Conservation (phyloP, 35 echinoderm and acorn worm genomes). For the Patiria miniata region DNA sequence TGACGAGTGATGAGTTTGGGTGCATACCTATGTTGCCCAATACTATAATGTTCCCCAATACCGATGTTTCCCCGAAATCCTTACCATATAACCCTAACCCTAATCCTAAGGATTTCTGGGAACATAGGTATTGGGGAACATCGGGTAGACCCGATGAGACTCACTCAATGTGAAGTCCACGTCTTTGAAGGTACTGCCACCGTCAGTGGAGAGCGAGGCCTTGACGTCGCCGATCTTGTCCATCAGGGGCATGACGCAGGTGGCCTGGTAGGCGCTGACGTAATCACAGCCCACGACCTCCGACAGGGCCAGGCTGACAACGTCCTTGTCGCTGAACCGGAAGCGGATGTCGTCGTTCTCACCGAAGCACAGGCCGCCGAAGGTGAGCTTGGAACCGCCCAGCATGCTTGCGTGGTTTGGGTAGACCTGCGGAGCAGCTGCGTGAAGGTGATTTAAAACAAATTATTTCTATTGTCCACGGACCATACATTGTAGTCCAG, state of each 20-base stretch:
- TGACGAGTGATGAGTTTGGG: no score
- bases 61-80: no score
- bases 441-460: no score
- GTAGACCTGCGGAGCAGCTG: constrained; percentile 2
- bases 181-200: background rate
- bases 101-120: no score
- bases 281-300: constrained; percentile 37
- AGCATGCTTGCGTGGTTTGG: constrained; percentile 52
- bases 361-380: constrained; percentile 67
- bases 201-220: background rate
- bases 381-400: constrained; percentile 43
- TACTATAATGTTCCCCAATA: no score
- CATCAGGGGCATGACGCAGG: constrained; percentile 33
- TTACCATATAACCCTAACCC: no score
- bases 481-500: no score
- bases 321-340: constrained; percentile 45
- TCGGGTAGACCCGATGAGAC: no score
- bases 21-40: no score
- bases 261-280: constrained; percentile 27
- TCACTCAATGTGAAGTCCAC: background rate
- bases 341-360: constrained; percentile 55
- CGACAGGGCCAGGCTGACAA: constrained; percentile 32
- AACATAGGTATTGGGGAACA: no score
- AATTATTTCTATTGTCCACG: no score
- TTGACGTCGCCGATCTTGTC: background rate